A percentile compares a stretch with the other conserved stretches of the same genome.
Evolutionary conservation across 1,140 invertebrate species (phyloP).

Genomic region (Papilio xuthus): DNA sequence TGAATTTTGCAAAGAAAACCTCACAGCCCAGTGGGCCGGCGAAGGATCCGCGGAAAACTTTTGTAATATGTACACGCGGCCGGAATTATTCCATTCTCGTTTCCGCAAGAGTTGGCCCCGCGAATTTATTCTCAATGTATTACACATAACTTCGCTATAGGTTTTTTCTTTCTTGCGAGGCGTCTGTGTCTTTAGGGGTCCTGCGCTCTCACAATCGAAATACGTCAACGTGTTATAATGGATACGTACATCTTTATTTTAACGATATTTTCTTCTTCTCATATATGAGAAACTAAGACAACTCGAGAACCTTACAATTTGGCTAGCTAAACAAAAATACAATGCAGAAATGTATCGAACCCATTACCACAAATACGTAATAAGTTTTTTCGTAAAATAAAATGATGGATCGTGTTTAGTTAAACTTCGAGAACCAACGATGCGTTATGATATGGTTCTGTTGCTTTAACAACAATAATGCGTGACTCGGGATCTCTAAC

Average conservation of each 20-base stretch:
- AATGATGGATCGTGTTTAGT: constrained; percentile 35
- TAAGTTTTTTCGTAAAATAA: constrained; percentile 28
- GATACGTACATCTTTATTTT: not conserved
- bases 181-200: constrained; percentile 28
- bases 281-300: not conserved
- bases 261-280: not conserved
- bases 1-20: constrained; percentile 42
- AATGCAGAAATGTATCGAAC: not conserved
- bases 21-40: constrained; percentile 41
- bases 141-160: constrained; percentile 29
- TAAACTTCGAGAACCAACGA: constrained; percentile 17
- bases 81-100: constrained; percentile 32
- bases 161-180: constrained; percentile 17
- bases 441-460: constrained; percentile 25
- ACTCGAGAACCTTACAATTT: too few species aligned
- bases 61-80: constrained; percentile 36
- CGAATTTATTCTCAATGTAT: constrained; percentile 26
- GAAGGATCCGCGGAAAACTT: constrained; percentile 41
- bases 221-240: constrained; percentile 2
- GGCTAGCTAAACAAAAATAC: too few species aligned
- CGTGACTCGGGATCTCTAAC: constrained; percentile 6
- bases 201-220: not conserved
- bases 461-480: constrained; percentile 28
- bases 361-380: not conserved
- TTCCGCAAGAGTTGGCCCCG: constrained; percentile 33